A percentile compares a stretch with the other conserved stretches of the same genome.
These are phyloP conservation scores for Nylanderia fulva DNA, from an alignment of 1,140 invertebrate species.

Conservation along the genomic window DNA sequence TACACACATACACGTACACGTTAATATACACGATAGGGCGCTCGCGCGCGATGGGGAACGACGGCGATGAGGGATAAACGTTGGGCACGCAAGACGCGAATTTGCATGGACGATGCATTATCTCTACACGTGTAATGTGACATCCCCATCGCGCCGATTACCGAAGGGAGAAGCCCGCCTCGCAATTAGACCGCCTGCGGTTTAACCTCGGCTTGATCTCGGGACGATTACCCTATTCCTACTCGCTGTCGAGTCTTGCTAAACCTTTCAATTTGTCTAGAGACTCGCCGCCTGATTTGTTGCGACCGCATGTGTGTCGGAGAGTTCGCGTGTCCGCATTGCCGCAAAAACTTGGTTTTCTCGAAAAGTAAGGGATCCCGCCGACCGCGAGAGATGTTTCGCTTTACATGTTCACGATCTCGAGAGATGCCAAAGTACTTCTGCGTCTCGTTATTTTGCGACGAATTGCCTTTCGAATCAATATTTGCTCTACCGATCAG, in stretches of 20 bases:
- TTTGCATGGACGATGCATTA: constrained; percentile 74
- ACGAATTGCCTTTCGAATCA: neutral
- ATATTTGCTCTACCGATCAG: neutral
- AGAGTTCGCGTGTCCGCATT: neutral
- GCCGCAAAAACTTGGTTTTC: constrained; percentile 23
- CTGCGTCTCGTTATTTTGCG: neutral
- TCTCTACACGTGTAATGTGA: constrained; percentile 76
- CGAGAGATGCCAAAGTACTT: neutral
- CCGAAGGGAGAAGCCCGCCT: constrained; percentile 54
- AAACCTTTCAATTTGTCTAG: constrained; percentile 69
- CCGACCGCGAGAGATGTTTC: neutral
- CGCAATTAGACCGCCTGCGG: constrained; percentile 71
- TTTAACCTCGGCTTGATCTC: constrained; percentile 58
- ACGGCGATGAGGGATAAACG: constrained; percentile 70
- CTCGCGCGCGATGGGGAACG: constrained; percentile 21
- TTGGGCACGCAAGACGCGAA: constrained; percentile 72
- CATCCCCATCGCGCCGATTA: constrained; percentile 70
- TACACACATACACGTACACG: neutral
- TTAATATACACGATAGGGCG: no score
- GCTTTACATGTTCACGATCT: constrained; percentile 31
- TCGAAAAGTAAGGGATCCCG: neutral
- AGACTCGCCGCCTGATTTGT: constrained; percentile 51
- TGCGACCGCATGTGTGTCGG: neutral
- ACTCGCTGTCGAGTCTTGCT: constrained; percentile 21
- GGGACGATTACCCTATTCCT: constrained; percentile 60